Conservation (phyloP, 2,797 vertebrate genomes). For the Meriones psammophilus region DNA sequence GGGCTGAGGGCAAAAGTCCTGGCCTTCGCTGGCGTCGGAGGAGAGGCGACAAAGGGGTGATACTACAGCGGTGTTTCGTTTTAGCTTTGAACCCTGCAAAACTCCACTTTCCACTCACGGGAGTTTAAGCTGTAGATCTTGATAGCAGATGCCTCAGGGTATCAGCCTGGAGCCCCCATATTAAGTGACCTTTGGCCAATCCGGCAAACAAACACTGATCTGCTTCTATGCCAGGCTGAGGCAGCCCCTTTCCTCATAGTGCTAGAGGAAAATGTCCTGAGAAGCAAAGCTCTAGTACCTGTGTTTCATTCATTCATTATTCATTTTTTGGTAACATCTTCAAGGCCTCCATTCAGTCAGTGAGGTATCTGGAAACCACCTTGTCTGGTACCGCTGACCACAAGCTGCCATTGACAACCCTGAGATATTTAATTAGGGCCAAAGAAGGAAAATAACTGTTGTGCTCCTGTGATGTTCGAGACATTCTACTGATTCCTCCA, state of each 20-base stretch:
- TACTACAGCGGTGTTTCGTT: not conserved
- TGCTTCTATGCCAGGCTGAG: not conserved
- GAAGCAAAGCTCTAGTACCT: not conserved
- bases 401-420: not conserved
- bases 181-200: conserved; percentile 58
- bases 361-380: not conserved
- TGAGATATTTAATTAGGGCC: not conserved
- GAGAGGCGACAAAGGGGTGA: not conserved
- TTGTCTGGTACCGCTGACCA: not conserved
- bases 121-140: conserved; percentile 7
- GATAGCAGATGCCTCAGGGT: not conserved
- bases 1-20: not conserved
- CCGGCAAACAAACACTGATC: conserved; percentile 13
- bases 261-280: not conserved
- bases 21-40: not conserved
- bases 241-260: not conserved
- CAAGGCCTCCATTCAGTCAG: not conserved
- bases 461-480: not conserved
- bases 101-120: not conserved
- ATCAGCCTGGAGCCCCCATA: not conserved
- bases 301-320: not conserved
- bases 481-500: not conserved
- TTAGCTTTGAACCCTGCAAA: not conserved
- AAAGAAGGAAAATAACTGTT: not conserved
- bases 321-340: not conserved